These are phyloP conservation scores for Arnoldichthys spilopterus DNA, from an alignment of 2,797 vertebrate species.

Conservation along the genomic window DNA sequence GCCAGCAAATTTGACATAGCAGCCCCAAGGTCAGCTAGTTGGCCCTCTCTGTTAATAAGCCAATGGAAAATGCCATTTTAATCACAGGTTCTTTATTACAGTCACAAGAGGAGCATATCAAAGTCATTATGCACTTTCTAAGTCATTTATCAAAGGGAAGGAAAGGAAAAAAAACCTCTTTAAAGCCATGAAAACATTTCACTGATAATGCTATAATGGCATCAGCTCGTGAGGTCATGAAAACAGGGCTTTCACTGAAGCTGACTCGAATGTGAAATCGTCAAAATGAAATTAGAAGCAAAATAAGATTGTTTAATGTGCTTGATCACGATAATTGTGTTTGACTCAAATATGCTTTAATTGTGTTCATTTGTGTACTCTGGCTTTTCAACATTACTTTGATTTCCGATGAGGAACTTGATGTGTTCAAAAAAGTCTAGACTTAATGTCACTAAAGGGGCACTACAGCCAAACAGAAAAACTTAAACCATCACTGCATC, in stretches of 20 bases:
- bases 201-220: constrained; percentile 44
- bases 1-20: constrained; percentile 42
- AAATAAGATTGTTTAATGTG: constrained; percentile 43
- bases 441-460: neutral
- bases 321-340: constrained; percentile 56
- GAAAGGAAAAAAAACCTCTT: constrained; percentile 27
- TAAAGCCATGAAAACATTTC: constrained; percentile 51
- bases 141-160: constrained; percentile 64
- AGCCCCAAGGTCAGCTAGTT: constrained; percentile 46
- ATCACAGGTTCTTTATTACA: constrained; percentile 74
- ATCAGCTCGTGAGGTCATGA: constrained; percentile 39
- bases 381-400: constrained; percentile 43
- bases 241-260: constrained; percentile 38
- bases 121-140: constrained; percentile 71
- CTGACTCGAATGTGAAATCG: constrained; percentile 43
- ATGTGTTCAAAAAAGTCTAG: neutral
- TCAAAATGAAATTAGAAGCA: constrained; percentile 51
- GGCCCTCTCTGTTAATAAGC: constrained; percentile 47
- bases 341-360: constrained; percentile 55
- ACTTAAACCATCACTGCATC: neutral
- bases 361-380: constrained; percentile 51
- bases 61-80: constrained; percentile 57
- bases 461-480: neutral
- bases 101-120: constrained; percentile 76
- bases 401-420: constrained; percentile 17